Conservation (phyloP, 2,797 vertebrate species). For the Neosilurus mollespiculum region DNA sequence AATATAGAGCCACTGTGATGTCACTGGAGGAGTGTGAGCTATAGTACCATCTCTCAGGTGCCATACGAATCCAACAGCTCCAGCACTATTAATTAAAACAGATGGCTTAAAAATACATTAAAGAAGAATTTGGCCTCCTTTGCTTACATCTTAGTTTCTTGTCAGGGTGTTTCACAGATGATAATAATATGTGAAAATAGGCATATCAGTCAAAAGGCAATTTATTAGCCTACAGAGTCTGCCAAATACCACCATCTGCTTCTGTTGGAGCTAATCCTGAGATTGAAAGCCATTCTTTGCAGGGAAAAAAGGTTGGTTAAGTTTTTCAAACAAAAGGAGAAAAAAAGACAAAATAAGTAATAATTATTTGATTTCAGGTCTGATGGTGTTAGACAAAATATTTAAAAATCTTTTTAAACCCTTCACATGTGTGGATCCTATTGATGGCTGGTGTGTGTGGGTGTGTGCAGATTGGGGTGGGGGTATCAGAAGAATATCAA, state of each 20-base stretch:
- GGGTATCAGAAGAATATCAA: neutral
- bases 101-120: conserved; percentile 52
- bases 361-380: neutral
- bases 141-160: conserved; percentile 49
- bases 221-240: conserved; percentile 67
- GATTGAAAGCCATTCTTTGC: conserved; percentile 43
- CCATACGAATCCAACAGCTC: conserved; percentile 32
- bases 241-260: conserved; percentile 74
- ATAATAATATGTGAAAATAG: conserved; percentile 68
- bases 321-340: neutral
- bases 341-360: conserved; percentile 3
- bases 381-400: neutral
- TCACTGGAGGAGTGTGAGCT: conserved; percentile 21
- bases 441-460: neutral
- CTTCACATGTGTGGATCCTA: neutral
- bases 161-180: conserved; percentile 59
- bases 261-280: conserved; percentile 46
- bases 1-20: conserved; percentile 29
- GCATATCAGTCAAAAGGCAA: conserved; percentile 68
- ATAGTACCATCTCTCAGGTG: conserved; percentile 40
- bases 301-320: neutral
- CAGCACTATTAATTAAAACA: conserved; percentile 50
- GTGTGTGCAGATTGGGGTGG: neutral
- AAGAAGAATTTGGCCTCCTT: conserved; percentile 50
- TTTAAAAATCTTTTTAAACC: neutral